Conservation (phyloP, 2,113 vertebrate genomes). For the Ranitomeya variabilis region DNA sequence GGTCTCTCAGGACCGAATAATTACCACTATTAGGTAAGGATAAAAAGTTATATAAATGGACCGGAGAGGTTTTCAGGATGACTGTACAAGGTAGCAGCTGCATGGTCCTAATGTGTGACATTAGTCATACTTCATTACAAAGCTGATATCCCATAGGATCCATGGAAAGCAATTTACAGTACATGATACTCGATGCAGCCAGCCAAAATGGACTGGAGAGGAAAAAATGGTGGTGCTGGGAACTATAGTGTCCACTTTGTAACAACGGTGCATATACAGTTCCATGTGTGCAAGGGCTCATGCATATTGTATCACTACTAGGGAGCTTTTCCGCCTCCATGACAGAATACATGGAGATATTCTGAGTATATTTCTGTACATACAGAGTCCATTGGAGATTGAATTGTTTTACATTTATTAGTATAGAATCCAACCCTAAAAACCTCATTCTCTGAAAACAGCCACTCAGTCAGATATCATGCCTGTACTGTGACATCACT, state of each 20-base stretch:
- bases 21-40: background rate
- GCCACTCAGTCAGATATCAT: too few species aligned
- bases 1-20: constrained; percentile 11
- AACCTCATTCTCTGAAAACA: too few species aligned
- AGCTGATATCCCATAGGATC: background rate
- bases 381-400: too few species aligned
- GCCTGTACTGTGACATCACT: too few species aligned
- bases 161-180: background rate
- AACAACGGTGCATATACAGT: too few species aligned
- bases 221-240: background rate
- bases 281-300: too few species aligned
- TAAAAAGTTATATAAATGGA: constrained; percentile 4
- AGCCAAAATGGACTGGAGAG: background rate
- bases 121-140: background rate
- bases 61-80: background rate
- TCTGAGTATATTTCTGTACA: too few species aligned
- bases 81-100: background rate
- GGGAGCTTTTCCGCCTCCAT: too few species aligned
- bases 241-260: background rate
- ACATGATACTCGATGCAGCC: background rate
- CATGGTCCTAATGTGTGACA: background rate
- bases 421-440: too few species aligned
- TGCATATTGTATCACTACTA: too few species aligned
- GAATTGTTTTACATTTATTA: too few species aligned
- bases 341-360: too few species aligned